These are phyloP conservation scores for Phalanger gymnotis DNA, from an alignment of 2,797 vertebrate genomes.

Conservation along the genomic window DNA sequence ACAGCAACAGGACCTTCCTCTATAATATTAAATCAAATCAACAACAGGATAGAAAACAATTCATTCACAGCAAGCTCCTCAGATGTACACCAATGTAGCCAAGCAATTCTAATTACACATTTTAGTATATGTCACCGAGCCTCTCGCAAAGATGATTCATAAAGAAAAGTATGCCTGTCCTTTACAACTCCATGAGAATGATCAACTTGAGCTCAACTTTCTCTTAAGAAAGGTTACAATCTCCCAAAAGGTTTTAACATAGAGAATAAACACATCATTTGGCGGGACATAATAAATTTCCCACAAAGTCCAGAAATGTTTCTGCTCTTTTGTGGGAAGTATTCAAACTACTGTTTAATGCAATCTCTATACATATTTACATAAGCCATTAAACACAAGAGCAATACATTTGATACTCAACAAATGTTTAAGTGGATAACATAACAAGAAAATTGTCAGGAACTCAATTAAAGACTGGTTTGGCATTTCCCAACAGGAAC, in stretches of 20 bases:
- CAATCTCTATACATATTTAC: not conserved
- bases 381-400: not conserved
- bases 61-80: constrained; percentile 25
- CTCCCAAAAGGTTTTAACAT: not conserved
- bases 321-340: not conserved
- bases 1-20: not conserved
- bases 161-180: constrained; percentile 2
- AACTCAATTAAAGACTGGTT: not conserved
- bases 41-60: not conserved
- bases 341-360: not conserved
- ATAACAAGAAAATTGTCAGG: not conserved
- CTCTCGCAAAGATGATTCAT: constrained; percentile 20
- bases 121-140: constrained; percentile 25
- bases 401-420: not conserved
- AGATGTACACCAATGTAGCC: not conserved
- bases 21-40: not conserved
- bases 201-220: not conserved
- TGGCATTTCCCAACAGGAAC: not conserved
- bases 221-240: not conserved
- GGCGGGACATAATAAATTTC: not conserved
- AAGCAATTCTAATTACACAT: constrained; percentile 10
- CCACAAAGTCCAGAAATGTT: not conserved
- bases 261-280: not conserved
- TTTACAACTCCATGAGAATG: not conserved
- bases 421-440: not conserved